phyloP scores from a whole-genome alignment of 2,888 invertebrate genomes.

The Drosophila robusta region DNA sequence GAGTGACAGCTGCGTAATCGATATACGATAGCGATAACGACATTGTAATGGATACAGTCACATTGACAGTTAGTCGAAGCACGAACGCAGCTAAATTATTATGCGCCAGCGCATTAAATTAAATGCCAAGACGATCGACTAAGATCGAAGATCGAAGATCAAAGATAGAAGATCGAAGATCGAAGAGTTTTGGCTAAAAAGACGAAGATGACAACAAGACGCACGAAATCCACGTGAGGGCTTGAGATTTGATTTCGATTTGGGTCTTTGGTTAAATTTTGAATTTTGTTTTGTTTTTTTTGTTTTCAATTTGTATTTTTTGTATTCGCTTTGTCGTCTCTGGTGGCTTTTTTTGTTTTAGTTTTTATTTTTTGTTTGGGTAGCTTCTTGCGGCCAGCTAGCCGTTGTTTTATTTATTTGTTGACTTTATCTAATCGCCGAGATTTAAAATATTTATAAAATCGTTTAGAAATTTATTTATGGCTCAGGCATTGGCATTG shows the following conservation, averaged over 20 bases:
- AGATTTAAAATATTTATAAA: slow-evolving; percentile 81
- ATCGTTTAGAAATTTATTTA: slow-evolving; percentile 81
- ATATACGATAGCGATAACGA: slow-evolving; percentile 52
- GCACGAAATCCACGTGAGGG: slow-evolving; percentile 47
- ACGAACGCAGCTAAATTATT: slow-evolving; percentile 49
- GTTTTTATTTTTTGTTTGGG: slow-evolving; percentile 33
- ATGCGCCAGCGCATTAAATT: slow-evolving; percentile 69
- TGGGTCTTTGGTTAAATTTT: slow-evolving; percentile 24
- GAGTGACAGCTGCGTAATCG: slow-evolving; percentile 23
- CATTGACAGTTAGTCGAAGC: slow-evolving; percentile 42
- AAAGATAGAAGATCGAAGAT: slow-evolving; percentile 1
- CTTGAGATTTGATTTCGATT: slow-evolving; percentile 44
- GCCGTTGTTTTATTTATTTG: slow-evolving; percentile 81
- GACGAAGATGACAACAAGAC: slow-evolving; percentile 24
- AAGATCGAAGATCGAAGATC: slow-evolving; percentile 11
- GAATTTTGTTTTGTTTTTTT: slow-evolving; percentile 25
- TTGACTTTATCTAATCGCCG: slow-evolving; percentile 81
- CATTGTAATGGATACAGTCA: slow-evolving; percentile 47
- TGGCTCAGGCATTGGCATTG: slow-evolving; percentile 77
- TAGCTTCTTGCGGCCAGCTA: slow-evolving; percentile 31
- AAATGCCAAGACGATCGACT: slow-evolving; percentile 61
- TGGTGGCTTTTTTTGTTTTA: slow-evolving; percentile 25
- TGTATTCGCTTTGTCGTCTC: slow-evolving; percentile 20
- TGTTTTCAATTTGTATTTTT: slow-evolving; percentile 20
- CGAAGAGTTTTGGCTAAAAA: slow-evolving; percentile 11